Conservation (phyloP, 1,140 invertebrate genomes). For the Nasonia giraulti region DNA sequence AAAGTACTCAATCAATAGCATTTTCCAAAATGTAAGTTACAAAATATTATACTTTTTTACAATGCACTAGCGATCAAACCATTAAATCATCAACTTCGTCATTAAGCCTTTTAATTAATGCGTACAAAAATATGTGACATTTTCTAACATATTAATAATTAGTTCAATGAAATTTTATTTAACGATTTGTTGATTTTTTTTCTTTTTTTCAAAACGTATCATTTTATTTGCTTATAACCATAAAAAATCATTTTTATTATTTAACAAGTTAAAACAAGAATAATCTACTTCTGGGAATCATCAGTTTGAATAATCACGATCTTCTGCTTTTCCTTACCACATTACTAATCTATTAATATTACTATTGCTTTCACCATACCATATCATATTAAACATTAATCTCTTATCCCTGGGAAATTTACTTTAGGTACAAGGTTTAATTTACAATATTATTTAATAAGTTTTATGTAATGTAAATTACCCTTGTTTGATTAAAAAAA, state of each 20-base stretch:
- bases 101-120: conserved; percentile 34
- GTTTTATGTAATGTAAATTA: no score
- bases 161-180: not conserved
- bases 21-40: conserved; percentile 53
- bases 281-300: not conserved
- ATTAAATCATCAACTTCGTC: conserved; percentile 32
- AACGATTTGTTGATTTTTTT: not conserved
- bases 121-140: conserved; percentile 37
- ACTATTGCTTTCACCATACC: not conserved
- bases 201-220: conserved; percentile 35
- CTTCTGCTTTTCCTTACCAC: not conserved
- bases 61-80: conserved; percentile 43
- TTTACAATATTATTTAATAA: not conserved
- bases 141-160: not conserved
- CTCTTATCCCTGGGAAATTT: not conserved
- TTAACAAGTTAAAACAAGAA: not conserved
- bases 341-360: conserved; percentile 17
- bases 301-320: not conserved
- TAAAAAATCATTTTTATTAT: conserved; percentile 7
- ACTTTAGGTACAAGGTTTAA: not conserved
- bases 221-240: conserved; percentile 34
- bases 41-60: conserved; percentile 42
- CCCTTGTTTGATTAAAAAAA: no score
- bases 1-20: conserved; percentile 53
- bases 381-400: not conserved